Evolutionary conservation across 2,888 invertebrate species (phyloP).

Genomic region (Megastigmus dorsalis): DNA sequence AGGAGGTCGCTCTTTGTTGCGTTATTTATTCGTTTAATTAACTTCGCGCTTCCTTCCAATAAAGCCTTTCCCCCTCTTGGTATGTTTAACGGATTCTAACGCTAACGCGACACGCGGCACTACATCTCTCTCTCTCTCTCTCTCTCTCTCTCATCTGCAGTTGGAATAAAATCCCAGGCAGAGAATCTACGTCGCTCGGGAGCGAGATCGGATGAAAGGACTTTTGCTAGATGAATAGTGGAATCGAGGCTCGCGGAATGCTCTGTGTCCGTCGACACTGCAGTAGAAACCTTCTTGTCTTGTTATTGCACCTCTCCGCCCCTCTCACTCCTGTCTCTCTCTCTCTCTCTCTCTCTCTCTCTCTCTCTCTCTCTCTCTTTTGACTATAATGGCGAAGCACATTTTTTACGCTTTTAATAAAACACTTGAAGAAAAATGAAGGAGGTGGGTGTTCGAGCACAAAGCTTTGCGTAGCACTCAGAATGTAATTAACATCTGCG

Average conservation of each 20-base stretch:
- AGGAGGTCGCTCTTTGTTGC: constrained; percentile 63
- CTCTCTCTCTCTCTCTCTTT: too few relatives aligned
- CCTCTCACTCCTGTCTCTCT: too few relatives aligned
- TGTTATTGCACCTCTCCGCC: too few relatives aligned
- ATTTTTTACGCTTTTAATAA: constrained; percentile 49
- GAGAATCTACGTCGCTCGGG: too few relatives aligned
- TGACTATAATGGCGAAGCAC: too few relatives aligned
- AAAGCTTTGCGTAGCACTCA: constrained; percentile 44
- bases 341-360: too few relatives aligned
- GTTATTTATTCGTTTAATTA: constrained; percentile 73
- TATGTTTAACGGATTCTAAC: constrained; percentile 63
- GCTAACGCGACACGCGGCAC: constrained; percentile 64
- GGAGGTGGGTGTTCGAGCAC: neutral
- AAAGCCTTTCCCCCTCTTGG: constrained; percentile 60
- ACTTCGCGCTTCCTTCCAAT: constrained; percentile 66
- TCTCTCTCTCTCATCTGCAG: constrained; percentile 4
- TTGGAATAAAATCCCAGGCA: constrained; percentile 60
- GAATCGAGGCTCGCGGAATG: constrained; percentile 16
- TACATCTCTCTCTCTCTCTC: constrained; percentile 19
- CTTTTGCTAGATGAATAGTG: constrained; percentile 43
- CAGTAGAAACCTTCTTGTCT: too few relatives aligned
- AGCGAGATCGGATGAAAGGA: constrained; percentile 19
- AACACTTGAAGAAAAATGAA: neutral
- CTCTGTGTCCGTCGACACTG: too few relatives aligned
- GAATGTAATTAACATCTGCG: constrained; percentile 49